Evolutionary conservation across 2,797 vertebrate species (phyloP).

Genomic region (Valencia hispanica): DNA sequence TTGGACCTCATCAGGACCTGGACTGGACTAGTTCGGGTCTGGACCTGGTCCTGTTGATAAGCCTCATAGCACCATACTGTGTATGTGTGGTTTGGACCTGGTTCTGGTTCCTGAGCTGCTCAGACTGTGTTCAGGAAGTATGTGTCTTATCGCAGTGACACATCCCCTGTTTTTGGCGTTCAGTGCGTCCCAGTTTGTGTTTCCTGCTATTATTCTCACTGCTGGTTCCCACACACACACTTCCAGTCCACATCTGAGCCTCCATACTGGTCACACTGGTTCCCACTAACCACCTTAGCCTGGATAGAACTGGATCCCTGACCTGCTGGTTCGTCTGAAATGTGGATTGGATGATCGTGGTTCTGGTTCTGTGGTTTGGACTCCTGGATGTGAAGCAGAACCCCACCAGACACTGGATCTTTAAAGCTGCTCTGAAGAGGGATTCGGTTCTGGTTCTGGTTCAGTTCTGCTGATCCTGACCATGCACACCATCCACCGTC

Average conservation of each 20-base stretch:
- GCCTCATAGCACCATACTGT: too few relatives aligned
- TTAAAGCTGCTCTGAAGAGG: background rate
- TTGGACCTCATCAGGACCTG: too few relatives aligned
- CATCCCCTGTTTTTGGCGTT: constrained; percentile 76
- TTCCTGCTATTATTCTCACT: constrained; percentile 91
- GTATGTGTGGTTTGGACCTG: background rate
- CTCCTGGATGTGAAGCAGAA: background rate
- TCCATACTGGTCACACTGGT: background rate
- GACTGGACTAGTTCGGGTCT: background rate
- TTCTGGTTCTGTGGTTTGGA: background rate
- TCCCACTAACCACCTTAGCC: background rate
- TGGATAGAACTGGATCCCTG: background rate
- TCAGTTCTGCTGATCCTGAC: constrained; percentile 13
- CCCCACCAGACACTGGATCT: background rate
- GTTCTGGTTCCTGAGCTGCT: background rate
- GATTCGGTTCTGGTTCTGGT: background rate
- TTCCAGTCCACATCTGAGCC: constrained; percentile 16
- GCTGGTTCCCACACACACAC: constrained; percentile 79
- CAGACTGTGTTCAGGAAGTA: constrained; percentile 48
- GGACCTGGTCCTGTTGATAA: background rate
- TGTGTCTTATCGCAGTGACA: constrained; percentile 85
- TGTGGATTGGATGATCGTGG: background rate
- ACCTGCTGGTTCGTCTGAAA: background rate
- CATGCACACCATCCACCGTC: constrained; percentile 91
- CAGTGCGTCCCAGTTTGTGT: constrained; percentile 75